Percentiles rank a stretch among this genome's conserved stretches.
Conservation (phyloP, 2,888 invertebrate species). For the Crepidodera aurea region DNA sequence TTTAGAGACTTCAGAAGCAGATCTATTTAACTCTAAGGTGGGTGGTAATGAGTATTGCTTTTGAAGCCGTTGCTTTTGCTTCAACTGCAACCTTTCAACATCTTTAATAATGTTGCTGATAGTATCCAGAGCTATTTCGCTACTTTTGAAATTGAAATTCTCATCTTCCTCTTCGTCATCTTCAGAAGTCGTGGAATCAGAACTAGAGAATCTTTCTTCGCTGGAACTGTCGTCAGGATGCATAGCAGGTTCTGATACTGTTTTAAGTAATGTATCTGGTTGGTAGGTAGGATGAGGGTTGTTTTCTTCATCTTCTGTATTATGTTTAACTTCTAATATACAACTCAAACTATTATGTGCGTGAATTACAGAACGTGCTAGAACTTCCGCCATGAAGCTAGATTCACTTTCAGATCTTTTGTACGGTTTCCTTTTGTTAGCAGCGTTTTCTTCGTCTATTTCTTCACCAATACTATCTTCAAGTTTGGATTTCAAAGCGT, state of each 20-base stretch:
- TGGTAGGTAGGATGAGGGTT: conserved; percentile 46
- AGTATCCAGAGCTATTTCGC: conserved; percentile 62
- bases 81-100: conserved; percentile 55
- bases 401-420: conserved; percentile 63
- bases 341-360: conserved; percentile 68
- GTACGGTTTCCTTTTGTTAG: conserved; percentile 61
- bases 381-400: conserved; percentile 71
- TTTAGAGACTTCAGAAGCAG: conserved; percentile 27
- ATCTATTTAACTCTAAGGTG: conserved; percentile 41
- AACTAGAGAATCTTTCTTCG: conserved; percentile 39
- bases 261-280: conserved; percentile 44
- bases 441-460: conserved; percentile 60
- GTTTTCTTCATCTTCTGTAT: conserved; percentile 60
- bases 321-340: conserved; percentile 66
- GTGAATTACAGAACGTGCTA: conserved; percentile 71
- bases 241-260: conserved; percentile 45
- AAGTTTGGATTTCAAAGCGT: conserved; percentile 67
- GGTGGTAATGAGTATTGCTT: conserved; percentile 50
- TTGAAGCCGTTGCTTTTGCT: conserved; percentile 38
- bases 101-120: conserved; percentile 68
- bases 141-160: conserved; percentile 49
- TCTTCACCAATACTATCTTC: conserved; percentile 63
- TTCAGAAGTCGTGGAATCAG: conserved; percentile 48
- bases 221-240: conserved; percentile 36
- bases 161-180: conserved; percentile 56